Percentiles rank a stretch among this genome's conserved stretches.
Evolutionary conservation across 2,113 vertebrate species (phyloP).

Genomic region (Platysternon megacephalum): DNA sequence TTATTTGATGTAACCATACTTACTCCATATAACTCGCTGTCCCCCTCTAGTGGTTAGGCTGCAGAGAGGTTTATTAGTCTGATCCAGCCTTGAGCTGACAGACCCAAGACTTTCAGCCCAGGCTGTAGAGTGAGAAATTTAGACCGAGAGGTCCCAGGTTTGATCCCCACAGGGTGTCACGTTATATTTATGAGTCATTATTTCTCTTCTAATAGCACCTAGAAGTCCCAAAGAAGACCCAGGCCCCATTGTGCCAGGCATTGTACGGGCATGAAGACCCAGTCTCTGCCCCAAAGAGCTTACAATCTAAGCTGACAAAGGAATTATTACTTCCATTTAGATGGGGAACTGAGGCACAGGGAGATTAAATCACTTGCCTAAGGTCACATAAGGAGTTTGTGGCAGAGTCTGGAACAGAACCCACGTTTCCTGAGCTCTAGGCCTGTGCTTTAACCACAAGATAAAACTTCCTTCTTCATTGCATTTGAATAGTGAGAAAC

Average conservation of each 20-base stretch:
- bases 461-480: accelerated
- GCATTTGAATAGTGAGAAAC: accelerated
- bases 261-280: not conserved
- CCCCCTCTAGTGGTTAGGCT: not conserved
- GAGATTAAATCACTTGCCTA: not conserved
- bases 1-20: not conserved
- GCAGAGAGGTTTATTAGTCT: not conserved
- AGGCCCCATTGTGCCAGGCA: not conserved
- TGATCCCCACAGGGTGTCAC: not conserved
- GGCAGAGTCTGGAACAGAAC: not conserved
- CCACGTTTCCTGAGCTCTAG: not conserved
- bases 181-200: not conserved
- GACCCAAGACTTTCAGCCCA: not conserved
- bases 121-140: not conserved
- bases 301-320: not conserved
- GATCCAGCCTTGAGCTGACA: not conserved
- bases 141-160: not conserved
- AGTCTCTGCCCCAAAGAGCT: not conserved
- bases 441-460: not conserved
- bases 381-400: not conserved
- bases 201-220: no score
- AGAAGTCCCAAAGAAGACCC: not conserved
- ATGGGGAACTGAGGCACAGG: not conserved
- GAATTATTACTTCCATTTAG: not conserved
- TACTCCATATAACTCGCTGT: not conserved